Evolutionary conservation across 2,888 invertebrate genomes (phyloP), one percentile per base, ranked within the genome.

Genomic region (Blera fallax): DNA sequence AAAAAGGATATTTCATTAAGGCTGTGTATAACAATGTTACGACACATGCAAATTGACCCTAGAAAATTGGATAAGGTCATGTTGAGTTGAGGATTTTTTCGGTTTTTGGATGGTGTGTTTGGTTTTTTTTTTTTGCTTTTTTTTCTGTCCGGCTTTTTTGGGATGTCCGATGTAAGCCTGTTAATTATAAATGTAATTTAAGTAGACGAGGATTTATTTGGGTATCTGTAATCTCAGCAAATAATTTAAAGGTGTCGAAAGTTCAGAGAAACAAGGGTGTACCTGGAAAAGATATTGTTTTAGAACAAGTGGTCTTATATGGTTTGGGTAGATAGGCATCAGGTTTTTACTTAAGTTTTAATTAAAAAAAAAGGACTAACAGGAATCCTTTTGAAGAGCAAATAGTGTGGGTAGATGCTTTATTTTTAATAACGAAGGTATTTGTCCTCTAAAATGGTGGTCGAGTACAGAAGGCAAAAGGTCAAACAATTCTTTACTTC

Each of bases 111-210:
- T 60, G 60, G 18, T 24, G 16, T 21, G 70, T 16, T 7, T 0
- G n/a, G 11, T 11, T 14, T 48, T 10, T 14, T 21, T 48, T 70
- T 54, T 18, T 45, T 21, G 14, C 5, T n/a, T 27, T 37, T 43
- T 37, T 34, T 32, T 50, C 34, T 65, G 11, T n/a, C n/a, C n/a
- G n/a, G n/a, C n/a, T n/a, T n/a, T n/a, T n/a, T n/a, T n/a, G 54
- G 11, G 16, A 11, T 32, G n/a, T n/a, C 16, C 0, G 6, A 50
- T n/a, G 58, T 77, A 60, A 60, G 69, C 69, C 50, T 77, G 48
- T 77, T 69, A 77, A 77, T 77, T 69, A 69, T 69, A 50, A 69
- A 77, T 60, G 48, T 58, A 48, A 76, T 50, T 67, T 67, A 27
- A 76, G 32, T 56, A 56, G 29, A 34, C 67, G 24, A 37, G 45